Base-by-base conservation (phyloP, 2,888 invertebrate genomes). In the Drosophila anceps region DNA sequence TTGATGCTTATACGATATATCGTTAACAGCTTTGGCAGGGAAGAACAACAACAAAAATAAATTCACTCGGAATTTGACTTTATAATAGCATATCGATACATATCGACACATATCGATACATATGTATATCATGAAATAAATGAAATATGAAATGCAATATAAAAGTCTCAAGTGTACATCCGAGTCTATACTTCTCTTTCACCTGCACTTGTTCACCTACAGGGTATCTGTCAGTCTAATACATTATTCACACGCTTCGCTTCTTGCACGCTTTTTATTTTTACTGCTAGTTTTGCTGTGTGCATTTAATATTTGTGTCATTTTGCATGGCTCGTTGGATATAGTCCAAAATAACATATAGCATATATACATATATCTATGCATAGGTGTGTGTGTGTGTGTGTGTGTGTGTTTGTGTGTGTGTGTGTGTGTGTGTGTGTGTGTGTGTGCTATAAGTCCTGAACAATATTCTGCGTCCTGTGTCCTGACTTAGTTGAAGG, bases 241-340 rank as follows among this genome's bases (percentile, higher is more conserved):
- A 35, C 24, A 27, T 27, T n/a, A 27, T 53, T 35, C 10, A 35
- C 4, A 4, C 18, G 4, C 1, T 2, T 27, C 1, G 15, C n/a
- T 24, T 43, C 18, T 9, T 6, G 10, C 37, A 9, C 41, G 6
- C 10, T 29, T 69, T 51, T 57, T 41, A 39, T 53, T 69, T 39
- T 39, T 69, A 60, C 57, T 67, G 53, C 64, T 31, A 53, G 51
- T 44, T 72, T 73, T 69, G 48, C 73, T 76, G 78, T 75, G 70
- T 68, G 76, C 74, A 82, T 82, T 85, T 85, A 68, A 77, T 77
- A 83, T 84, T 75, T 73, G 71, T 76, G 79, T 73, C 79, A 89
- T 79, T 86, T 84, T 71, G 82, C 82, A 84, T 72, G 75, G 79
- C 82, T 82, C 62, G 88, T 76, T 89, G 88, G 68, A 71, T 84